Evolutionary conservation across 2,113 vertebrate genomes (phyloP).

Genomic region (Nothoprocta perdicaria): DNA sequence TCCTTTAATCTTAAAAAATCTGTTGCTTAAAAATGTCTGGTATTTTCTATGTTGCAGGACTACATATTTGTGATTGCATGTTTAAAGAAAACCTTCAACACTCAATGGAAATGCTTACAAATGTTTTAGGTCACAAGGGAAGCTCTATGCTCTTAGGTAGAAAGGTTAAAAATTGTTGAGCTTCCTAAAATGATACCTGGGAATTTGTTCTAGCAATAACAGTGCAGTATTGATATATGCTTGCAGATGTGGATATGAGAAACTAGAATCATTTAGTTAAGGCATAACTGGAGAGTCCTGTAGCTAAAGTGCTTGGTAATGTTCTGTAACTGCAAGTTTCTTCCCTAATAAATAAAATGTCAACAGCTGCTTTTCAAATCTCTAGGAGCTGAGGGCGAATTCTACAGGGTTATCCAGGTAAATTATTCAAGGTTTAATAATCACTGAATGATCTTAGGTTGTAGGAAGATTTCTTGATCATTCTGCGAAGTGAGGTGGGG

Average conservation of each 20-base stretch:
- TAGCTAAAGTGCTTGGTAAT: background rate
- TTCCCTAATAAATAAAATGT: background rate
- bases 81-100: background rate
- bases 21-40: background rate
- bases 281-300: background rate
- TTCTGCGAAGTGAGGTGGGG: background rate
- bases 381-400: background rate
- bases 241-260: background rate
- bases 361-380: background rate
- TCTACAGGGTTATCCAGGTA: background rate
- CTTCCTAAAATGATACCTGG: background rate
- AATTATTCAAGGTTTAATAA: background rate
- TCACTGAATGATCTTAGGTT: fast-evolving
- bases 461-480: fast-evolving
- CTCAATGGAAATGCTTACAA: background rate
- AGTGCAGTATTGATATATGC: background rate
- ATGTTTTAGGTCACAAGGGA: background rate
- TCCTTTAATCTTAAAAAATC: background rate
- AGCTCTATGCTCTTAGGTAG: background rate
- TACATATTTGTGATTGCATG: background rate
- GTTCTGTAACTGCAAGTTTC: background rate
- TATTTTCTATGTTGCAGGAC: background rate
- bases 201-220: background rate
- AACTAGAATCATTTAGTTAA: background rate
- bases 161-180: background rate